Base-by-base conservation (phyloP, 2,888 invertebrate species). In the Capitulum mitella region DNA sequence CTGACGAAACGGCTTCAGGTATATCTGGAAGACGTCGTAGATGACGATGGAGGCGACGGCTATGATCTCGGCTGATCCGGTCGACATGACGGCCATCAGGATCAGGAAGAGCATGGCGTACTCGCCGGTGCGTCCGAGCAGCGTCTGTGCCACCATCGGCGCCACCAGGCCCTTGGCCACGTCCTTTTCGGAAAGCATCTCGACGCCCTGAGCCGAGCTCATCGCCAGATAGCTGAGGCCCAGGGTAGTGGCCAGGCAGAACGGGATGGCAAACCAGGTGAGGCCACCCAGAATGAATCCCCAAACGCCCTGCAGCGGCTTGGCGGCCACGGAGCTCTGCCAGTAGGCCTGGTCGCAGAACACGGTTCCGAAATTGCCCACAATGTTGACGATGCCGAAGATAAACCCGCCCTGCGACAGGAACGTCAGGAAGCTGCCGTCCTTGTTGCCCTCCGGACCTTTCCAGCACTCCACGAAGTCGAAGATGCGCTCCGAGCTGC, bases 301-400 rank as follows among this genome's bases (percentile, higher is more conserved):
- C 78, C 84, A 82, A 10, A 85, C 85, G 1, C 85, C 85, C 77
- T 85, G 43, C 54, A 54, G 54, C 54, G 86, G 86, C 79, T 85
- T 86, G 54, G 85, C 83, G 0, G 86, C 85, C 32, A 86, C 85
- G 29, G 84, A 83, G 80, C 85, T 85, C 82, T 86, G 86, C 85
- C 86, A 86, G 80, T 85, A 86, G 0, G 85, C 84, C 82, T 86
- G 86, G 82, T 86, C 86, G 32, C 85, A 84, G 79, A 85, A 86
- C 8, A 86, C 85, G 1, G 86, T 85, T 5, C 85, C 85, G 80
- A 86, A 86, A 78, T 85, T 85, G 32, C 85, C 86, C 10, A 80
- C 80, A 32, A 80, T 81, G 32, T 80, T 80, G 80, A 86, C 86
- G 46, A 86, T 81, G 10, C 86, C 86, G 81, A 86, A 86, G 83